phyloP scores from a whole-genome alignment of 2,797 vertebrate genomes.

The Arctocebus calabarensis region DNA sequence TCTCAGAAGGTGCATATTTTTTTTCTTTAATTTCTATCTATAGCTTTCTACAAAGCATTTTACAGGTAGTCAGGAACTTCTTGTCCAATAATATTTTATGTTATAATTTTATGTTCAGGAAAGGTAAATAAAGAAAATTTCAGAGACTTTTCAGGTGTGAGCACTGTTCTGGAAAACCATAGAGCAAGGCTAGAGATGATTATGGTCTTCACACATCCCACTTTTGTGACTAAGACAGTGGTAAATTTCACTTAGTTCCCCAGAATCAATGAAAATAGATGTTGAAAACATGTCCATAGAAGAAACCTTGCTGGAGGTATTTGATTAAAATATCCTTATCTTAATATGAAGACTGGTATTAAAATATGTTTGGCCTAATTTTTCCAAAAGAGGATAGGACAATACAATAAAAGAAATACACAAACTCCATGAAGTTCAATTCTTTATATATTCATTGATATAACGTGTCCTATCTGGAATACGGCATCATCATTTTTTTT shows the following conservation, averaged over 20 bases:
- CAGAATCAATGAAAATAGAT: not conserved
- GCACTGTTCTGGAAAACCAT: not conserved
- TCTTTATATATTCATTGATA: not conserved
- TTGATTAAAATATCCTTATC: not conserved
- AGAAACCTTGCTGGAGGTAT: not conserved
- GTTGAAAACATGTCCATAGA: not conserved
- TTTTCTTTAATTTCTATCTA: not conserved
- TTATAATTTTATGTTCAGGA: not conserved
- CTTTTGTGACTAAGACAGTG: not conserved
- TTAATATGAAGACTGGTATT: not conserved
- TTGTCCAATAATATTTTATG: not conserved
- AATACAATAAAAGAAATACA: not conserved
- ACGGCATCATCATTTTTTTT: not conserved
- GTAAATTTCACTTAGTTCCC: not conserved
- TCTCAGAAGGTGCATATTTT: not conserved
- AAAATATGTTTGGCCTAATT: not conserved
- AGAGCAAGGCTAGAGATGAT: not conserved
- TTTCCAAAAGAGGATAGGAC: not conserved
- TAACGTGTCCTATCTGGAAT: not conserved
- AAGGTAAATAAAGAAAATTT: not conserved
- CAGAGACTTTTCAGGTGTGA: not conserved
- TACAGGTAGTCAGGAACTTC: not conserved
- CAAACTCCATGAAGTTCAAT: not conserved
- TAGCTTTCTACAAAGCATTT: conserved; percentile 48
- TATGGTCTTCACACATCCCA: too few relatives aligned